phyloP scores from a whole-genome alignment of 2,113 vertebrate species.

The Corapipo altera region DNA sequence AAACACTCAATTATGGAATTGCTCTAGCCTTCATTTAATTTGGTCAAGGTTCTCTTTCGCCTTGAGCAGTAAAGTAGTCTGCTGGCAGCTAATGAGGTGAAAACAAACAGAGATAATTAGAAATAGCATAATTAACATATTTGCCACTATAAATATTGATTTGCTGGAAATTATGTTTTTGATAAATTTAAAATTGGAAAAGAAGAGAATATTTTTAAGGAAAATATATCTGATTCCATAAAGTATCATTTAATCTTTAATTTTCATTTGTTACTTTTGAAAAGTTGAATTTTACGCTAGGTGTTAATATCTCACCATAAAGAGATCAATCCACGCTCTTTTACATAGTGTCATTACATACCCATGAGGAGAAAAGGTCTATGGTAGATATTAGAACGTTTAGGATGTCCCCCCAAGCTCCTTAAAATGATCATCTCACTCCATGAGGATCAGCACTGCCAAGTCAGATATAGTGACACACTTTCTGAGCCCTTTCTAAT shows the following conservation, averaged over 20 bases:
- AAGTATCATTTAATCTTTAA: background rate
- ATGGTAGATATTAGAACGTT: too few relatives aligned
- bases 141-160: conserved; percentile 23
- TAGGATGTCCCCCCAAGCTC: too few relatives aligned
- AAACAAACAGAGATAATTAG: conserved; percentile 34
- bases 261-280: background rate
- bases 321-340: background rate
- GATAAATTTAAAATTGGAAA: background rate
- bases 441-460: too few relatives aligned
- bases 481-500: too few relatives aligned
- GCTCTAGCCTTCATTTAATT: background rate
- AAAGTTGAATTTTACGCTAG: background rate
- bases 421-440: too few relatives aligned
- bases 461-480: too few relatives aligned
- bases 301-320: background rate
- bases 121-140: background rate
- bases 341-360: background rate
- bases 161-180: background rate
- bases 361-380: too few relatives aligned
- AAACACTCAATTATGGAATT: conserved; percentile 9
- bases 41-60: conserved; percentile 32
- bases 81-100: conserved; percentile 30
- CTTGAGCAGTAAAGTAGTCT: background rate
- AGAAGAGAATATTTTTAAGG: background rate
- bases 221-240: background rate